These are phyloP conservation scores for Capreolus pygargus DNA, from an alignment of 2,113 vertebrate genomes.

Conservation along the genomic window DNA sequence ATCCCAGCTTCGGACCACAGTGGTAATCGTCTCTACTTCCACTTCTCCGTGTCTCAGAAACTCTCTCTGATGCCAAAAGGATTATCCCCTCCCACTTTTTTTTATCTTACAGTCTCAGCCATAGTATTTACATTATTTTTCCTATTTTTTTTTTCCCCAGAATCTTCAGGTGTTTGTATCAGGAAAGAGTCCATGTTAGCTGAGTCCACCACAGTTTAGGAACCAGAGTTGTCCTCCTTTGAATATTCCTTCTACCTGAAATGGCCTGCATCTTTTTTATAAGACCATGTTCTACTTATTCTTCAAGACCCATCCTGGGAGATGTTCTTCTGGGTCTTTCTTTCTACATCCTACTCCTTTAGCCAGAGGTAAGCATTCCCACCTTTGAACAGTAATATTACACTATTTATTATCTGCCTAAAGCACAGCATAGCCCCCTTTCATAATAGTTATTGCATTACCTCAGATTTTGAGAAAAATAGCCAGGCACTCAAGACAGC, in stretches of 20 bases:
- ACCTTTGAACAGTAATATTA: background rate
- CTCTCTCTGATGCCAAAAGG: background rate
- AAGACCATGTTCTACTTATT: background rate
- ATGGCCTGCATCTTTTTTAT: background rate
- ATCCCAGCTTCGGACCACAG: too few relatives aligned
- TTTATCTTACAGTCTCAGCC: background rate
- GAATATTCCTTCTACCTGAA: background rate
- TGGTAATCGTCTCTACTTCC: background rate
- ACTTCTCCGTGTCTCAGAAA: background rate
- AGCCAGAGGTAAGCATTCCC: background rate
- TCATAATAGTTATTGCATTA: background rate
- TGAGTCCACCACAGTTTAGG: background rate
- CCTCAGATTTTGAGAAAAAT: background rate
- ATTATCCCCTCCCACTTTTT: background rate
- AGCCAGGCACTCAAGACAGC: background rate
- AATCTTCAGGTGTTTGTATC: background rate
- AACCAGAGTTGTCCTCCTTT: background rate
- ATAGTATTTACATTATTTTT: background rate
- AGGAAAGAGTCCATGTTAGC: background rate
- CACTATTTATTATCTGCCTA: background rate
- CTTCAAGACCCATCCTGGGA: background rate
- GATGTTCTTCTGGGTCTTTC: background rate
- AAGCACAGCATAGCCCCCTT: background rate
- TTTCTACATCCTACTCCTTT: background rate
- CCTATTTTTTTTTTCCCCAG: background rate